A percentile compares a stretch with the other conserved stretches of the same genome.
phyloP scores from a whole-genome alignment of 2,888 invertebrate genomes.

The Amphiduros pacificus region DNA sequence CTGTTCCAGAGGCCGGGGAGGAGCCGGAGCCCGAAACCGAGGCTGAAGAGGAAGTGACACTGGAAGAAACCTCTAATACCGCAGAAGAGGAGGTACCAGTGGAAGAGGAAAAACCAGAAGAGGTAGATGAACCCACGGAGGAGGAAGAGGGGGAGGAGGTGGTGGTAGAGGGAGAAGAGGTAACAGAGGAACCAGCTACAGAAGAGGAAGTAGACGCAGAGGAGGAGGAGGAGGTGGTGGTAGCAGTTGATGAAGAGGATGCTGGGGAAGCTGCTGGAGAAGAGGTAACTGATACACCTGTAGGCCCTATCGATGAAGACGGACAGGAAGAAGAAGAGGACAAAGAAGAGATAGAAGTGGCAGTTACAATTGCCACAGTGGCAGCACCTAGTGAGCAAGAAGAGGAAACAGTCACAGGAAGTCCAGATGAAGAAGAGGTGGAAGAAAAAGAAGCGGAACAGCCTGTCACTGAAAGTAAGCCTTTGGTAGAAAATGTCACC shows the following conservation, averaged over 20 bases:
- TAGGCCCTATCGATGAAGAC: neutral
- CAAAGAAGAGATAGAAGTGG: no score
- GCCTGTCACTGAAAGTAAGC: no score
- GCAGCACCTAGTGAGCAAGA: no score
- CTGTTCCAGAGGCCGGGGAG: neutral
- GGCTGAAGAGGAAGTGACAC: no score
- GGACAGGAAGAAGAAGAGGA: no score
- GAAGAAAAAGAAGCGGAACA: no score
- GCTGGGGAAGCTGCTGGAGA: neutral
- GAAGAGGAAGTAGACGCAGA: neutral
- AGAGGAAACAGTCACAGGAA: no score
- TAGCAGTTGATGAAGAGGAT: neutral
- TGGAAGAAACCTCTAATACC: no score
- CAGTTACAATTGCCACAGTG: no score
- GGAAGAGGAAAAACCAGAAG: neutral
- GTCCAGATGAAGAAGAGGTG: no score
- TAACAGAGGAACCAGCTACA: neutral
- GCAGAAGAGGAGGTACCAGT: neutral
- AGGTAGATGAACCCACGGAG: neutral
- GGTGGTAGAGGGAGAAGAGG: neutral
- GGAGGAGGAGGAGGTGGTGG: neutral
- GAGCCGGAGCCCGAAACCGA: neutral
- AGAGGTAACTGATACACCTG: neutral
- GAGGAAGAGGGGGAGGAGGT: neutral
- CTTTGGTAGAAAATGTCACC: no score